Evolutionary conservation across 1,140 invertebrate genomes (phyloP).

Genomic region (Cherax quadricarinatus): DNA sequence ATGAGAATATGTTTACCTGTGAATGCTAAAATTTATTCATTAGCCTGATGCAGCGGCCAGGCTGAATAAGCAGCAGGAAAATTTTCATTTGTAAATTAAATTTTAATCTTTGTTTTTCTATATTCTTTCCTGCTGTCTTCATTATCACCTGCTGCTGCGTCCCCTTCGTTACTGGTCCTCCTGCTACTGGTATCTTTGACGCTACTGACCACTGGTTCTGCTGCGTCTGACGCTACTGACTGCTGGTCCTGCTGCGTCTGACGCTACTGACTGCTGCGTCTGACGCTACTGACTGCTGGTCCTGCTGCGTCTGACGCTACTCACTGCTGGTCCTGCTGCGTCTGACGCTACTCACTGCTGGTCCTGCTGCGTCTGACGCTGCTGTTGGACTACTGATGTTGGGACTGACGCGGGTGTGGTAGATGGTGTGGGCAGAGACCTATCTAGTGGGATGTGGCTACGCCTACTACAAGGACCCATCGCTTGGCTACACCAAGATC

Average conservation of each 20-base stretch:
- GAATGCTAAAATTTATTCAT: no score
- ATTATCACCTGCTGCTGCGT: not conserved
- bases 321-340: not conserved
- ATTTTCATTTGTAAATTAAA: no score
- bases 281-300: not conserved
- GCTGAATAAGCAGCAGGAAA: no score
- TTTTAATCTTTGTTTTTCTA: no score
- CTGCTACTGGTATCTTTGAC: no score
- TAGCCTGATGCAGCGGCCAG: no score
- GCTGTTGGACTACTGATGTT: not conserved
- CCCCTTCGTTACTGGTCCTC: no score
- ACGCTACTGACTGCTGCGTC: not conserved
- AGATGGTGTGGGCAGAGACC: constrained; percentile 66
- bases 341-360: not conserved
- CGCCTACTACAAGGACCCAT: constrained; percentile 62
- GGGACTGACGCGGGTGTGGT: no score
- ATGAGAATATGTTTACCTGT: no score
- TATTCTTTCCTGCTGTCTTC: not conserved
- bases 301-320: not conserved
- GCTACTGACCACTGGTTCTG: not conserved
- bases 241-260: not conserved
- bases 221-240: not conserved
- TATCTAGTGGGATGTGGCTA: constrained; percentile 61
- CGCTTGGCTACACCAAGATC: constrained; percentile 62
- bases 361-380: not conserved